Evolutionary conservation across 2,797 vertebrate genomes (phyloP).

Genomic region (Pteropus rufus): DNA sequence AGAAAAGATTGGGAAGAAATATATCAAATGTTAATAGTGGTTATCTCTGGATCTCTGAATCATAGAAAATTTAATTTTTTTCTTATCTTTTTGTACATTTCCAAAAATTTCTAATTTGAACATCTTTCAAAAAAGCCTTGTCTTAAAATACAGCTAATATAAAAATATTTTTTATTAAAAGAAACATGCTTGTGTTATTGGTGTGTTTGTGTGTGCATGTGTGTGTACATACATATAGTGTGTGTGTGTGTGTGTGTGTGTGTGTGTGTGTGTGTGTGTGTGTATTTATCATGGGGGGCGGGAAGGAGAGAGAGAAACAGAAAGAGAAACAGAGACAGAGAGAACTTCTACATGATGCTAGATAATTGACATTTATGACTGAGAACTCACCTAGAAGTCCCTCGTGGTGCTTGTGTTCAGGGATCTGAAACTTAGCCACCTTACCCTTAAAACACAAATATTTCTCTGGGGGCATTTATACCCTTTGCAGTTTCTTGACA

Average conservation of each 20-base stretch:
- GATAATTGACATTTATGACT: neutral
- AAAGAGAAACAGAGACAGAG: neutral
- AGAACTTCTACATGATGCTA: neutral
- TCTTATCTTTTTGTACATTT: neutral
- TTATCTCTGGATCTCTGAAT: neutral
- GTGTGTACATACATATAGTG: neutral
- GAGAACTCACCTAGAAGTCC: neutral
- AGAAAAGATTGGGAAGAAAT: neutral
- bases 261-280: too few relatives aligned
- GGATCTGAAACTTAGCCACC: neutral
- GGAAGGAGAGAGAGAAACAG: neutral
- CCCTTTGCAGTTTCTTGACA: neutral
- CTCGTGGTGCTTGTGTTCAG: neutral
- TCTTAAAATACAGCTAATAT: neutral
- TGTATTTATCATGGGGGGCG: too few relatives aligned
- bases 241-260: too few relatives aligned
- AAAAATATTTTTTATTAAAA: conserved; percentile 26
- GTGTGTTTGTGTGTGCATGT: too few relatives aligned
- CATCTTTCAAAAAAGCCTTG: neutral
- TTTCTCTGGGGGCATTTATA: neutral
- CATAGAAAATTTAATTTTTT: neutral
- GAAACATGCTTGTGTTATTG: neutral
- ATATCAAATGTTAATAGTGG: neutral
- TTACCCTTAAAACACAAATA: neutral
- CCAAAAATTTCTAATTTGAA: conserved; percentile 17